Evolutionary conservation across 2,888 invertebrate species (phyloP).

Genomic region (Rotaria socialis): DNA sequence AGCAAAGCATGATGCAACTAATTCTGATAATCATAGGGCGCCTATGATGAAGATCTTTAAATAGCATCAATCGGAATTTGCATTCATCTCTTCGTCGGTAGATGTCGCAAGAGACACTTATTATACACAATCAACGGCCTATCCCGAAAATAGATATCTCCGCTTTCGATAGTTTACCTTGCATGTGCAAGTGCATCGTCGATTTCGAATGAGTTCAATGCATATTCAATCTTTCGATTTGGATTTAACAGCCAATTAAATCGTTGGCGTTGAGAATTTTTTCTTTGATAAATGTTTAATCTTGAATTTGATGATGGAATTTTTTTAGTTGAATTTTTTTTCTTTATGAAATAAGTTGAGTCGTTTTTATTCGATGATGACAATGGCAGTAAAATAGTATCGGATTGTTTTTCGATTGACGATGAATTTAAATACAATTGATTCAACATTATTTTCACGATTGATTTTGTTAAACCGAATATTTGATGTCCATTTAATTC

Average conservation of each 20-base stretch:
- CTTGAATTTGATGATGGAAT: neutral
- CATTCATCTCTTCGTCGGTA: no score
- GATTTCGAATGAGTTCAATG: slow-evolving; percentile 10
- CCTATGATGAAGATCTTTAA: no score
- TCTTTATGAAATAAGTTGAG: neutral
- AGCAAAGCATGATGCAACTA: no score
- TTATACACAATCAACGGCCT: no score
- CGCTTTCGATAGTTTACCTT: neutral
- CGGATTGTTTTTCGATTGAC: neutral
- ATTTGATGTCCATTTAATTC: slow-evolving; percentile 20
- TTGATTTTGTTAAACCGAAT: slow-evolving; percentile 10
- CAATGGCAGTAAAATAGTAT: neutral
- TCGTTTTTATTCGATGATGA: neutral
- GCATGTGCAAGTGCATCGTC: slow-evolving; percentile 23
- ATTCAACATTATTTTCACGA: neutral
- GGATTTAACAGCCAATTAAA: slow-evolving; percentile 31
- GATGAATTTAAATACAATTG: neutral
- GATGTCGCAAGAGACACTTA: no score
- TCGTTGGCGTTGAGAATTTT: neutral
- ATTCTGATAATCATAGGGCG: no score
- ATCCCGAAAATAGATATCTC: no score
- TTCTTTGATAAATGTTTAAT: neutral
- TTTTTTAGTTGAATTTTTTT: neutral
- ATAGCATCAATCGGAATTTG: no score
- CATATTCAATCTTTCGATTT: slow-evolving; percentile 15